These are phyloP conservation scores for Drosophila stalkeri DNA, from an alignment of 2,888 invertebrate genomes.

Conservation along the genomic window DNA sequence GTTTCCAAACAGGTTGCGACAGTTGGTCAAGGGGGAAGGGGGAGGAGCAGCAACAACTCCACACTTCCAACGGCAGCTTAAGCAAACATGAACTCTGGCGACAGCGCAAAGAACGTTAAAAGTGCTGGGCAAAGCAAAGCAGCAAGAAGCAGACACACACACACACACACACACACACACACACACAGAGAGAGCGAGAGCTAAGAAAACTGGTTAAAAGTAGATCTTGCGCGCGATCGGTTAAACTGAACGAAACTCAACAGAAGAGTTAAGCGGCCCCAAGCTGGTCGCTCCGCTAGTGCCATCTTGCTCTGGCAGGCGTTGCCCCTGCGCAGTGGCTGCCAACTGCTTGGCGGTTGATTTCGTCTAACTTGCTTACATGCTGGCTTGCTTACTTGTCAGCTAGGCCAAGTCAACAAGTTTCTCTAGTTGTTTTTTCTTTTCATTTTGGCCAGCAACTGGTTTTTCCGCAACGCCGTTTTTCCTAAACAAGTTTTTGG, in stretches of 20 bases:
- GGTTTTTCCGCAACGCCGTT: constrained; percentile 53
- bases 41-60: constrained; percentile 1
- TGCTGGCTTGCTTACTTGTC: background rate
- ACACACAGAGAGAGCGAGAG: no score
- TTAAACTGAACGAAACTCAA: constrained; percentile 64
- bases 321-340: constrained; percentile 54
- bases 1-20: constrained; percentile 13
- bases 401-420: constrained; percentile 38
- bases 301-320: constrained; percentile 46
- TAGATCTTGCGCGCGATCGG: constrained; percentile 61
- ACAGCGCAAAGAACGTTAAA: constrained; percentile 58
- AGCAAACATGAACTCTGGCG: constrained; percentile 75
- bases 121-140: constrained; percentile 32
- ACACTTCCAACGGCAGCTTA: constrained; percentile 64
- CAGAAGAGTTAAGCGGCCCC: constrained; percentile 16
- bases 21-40: no score
- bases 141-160: constrained; percentile 27
- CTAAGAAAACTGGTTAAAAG: constrained; percentile 76
- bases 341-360: constrained; percentile 40
- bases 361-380: background rate
- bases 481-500: constrained; percentile 54
- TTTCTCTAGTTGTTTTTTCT: constrained; percentile 6
- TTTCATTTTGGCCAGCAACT: constrained; percentile 41
- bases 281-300: background rate
- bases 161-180: background rate